Conservation (phyloP, 2,888 invertebrate genomes). For the Seira musarum region DNA sequence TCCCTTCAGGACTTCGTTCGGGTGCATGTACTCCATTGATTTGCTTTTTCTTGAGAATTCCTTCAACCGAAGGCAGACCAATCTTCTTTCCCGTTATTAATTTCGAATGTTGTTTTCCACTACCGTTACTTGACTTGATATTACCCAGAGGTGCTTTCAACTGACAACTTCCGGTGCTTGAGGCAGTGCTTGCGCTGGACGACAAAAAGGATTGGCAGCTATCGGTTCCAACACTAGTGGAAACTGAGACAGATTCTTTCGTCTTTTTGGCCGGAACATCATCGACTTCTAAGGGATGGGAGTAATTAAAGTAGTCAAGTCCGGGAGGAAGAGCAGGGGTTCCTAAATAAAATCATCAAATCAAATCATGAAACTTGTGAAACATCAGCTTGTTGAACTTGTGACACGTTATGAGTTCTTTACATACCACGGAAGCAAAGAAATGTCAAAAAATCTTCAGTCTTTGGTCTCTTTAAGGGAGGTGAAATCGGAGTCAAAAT, state of each 20-base stretch:
- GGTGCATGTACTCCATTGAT: slow-evolving; percentile 33
- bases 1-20: slow-evolving; percentile 6
- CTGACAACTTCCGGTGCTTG: background rate
- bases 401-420: slow-evolving; percentile 6
- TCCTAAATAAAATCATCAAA: slow-evolving; percentile 72
- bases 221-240: slow-evolving; percentile 32
- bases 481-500: slow-evolving; percentile 69
- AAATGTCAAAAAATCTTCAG: slow-evolving; percentile 89
- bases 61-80: background rate
- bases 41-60: slow-evolving; percentile 17
- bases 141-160: background rate
- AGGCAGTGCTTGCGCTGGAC: background rate
- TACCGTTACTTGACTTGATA: background rate
- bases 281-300: slow-evolving; percentile 72
- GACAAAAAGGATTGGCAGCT: slow-evolving; percentile 22
- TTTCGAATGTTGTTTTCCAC: slow-evolving; percentile 27
- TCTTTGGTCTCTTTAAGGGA: slow-evolving; percentile 81
- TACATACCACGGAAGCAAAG: slow-evolving; percentile 83
- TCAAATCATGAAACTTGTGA: slow-evolving; percentile 12
- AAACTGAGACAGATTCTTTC: slow-evolving; percentile 32
- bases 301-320: slow-evolving; percentile 80
- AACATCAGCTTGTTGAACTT: too few relatives aligned
- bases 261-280: slow-evolving; percentile 65
- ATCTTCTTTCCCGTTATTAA: background rate
- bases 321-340: slow-evolving; percentile 82